Evolutionary conservation across 2,888 invertebrate species (phyloP), one percentile per base, ranked within the genome.

Genomic region (Aplocera efformata): DNA sequence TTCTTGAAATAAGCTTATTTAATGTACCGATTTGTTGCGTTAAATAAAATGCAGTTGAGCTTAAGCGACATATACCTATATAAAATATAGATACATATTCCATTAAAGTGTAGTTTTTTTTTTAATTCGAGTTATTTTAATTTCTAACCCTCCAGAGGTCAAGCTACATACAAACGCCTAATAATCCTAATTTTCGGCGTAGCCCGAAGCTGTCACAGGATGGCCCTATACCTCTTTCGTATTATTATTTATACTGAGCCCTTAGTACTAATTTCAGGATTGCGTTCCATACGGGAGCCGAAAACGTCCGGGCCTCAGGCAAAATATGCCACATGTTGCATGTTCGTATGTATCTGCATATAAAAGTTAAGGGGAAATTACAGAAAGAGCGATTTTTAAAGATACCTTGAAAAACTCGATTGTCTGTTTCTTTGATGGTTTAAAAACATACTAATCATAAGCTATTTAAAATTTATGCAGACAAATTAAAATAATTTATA

Each of bases 281-380:
- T 63, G 70, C 72, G 73, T 79, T 78, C 51, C 73, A 77, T 58
- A 81, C 86, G 84, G 86, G 81, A 85, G 86, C 85, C 76, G 65
- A 79, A 82, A 80, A 76, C 76, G 50, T 76, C 78, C 74, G 78
- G 63, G 72, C 85, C 83, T 38, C 62, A 40, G 83, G 85, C 79
- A 48, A 45, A 58, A 62, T 64, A 65, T 67, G 37, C 68, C 61
- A 60, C 59, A 70, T 59, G 65, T 72, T 72, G 70, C 65, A 60
- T 66, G 53, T 46, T 40, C 32, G 21, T 25, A 24, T 23, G 24
- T 24, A 22, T 26, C 13, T 17, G 13, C 13, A 17, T 17, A 17
- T 17, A 17, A 29, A 10, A 25, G 25, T 39, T 32, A 30, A 43
- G 30, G 38, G 7, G 33, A 9, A 7, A 20, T 46, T 27, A 25